Evolutionary conservation across 64 coral and sea anemone species (phyloP), one percentile per base, ranked within the genome.

Genomic region (Dendronephthya gigantea): DNA sequence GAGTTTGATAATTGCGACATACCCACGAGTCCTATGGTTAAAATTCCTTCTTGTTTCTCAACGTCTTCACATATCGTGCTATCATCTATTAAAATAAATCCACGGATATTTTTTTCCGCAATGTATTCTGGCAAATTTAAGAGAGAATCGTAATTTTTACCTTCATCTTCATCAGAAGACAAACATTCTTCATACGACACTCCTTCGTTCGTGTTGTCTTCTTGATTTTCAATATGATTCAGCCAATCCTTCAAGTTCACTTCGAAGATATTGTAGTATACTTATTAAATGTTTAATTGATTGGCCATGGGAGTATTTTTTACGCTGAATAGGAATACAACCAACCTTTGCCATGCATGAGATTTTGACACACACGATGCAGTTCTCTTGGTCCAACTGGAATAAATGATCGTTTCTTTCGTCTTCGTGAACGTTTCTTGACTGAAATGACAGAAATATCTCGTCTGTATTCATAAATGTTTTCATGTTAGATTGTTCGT

Each of bases 161-260:
- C 94, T 91, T 97, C 91, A 72, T 92, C 93, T n/a, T 97, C 91
- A 38, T 93, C 94, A 45, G 94, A 93, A 41, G 83, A 90, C 15
- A 84, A 87, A 39, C 90, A 86, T 35, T 93, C 90, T 45, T 97
- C 89, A 89, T 91, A 93, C n/a, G 84, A 39, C 9, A 89, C 36
- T 7, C 91, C 94, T 68, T 97, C 94, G 40, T 87, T 91, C n/a
- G 93, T 86, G 88, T 89, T 87, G 86, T 74, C 93, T 83, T 89
- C 92, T 45, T 97, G 91, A 25, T 93, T 58, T 56, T 48, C 82
- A 74, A 97, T 88, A 84, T 84, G 83, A 48, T 86, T 83, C 11
- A 88, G 88, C 94, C 94, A 97, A 70, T 89, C 86, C 25, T 79
- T 89, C 32, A 97, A 45, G 30, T 97, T 91, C 58, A 97, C 94